These are phyloP conservation scores for Apis laboriosa DNA, from an alignment of 1,140 invertebrate species.

Conservation along the genomic window DNA sequence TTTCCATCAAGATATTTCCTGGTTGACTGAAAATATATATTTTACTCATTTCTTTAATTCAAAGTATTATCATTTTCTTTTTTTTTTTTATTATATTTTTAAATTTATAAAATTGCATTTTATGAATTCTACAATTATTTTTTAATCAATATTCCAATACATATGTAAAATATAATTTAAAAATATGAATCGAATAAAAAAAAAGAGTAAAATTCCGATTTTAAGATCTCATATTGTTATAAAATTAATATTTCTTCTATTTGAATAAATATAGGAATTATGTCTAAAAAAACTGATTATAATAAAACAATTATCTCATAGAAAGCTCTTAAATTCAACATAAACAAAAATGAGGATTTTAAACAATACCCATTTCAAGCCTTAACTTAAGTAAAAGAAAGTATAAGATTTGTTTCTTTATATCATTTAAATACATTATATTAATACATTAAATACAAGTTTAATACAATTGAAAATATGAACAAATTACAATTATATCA, in stretches of 20 bases:
- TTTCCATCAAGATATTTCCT: conserved; percentile 34
- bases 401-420: not conserved
- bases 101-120: not conserved
- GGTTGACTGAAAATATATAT: conserved; percentile 3
- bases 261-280: not conserved
- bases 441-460: not conserved
- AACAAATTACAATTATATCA: not conserved
- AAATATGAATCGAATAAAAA: not conserved
- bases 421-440: not conserved
- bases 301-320: conserved; percentile 21
- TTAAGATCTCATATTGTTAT: not conserved
- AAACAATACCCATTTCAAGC: not conserved
- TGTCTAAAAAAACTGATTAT: not conserved
- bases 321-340: not conserved
- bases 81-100: not conserved
- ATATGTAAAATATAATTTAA: not conserved
- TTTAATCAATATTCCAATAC: not conserved
- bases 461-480: not conserved
- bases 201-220: not conserved
- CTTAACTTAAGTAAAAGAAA: conserved; percentile 33
- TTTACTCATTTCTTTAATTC: not conserved
- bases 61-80: not conserved
- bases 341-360: conserved; percentile 10
- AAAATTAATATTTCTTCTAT: not conserved
- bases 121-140: not conserved